phyloP scores from a whole-genome alignment of 2,113 vertebrate genomes.

The Elephas maximus region DNA sequence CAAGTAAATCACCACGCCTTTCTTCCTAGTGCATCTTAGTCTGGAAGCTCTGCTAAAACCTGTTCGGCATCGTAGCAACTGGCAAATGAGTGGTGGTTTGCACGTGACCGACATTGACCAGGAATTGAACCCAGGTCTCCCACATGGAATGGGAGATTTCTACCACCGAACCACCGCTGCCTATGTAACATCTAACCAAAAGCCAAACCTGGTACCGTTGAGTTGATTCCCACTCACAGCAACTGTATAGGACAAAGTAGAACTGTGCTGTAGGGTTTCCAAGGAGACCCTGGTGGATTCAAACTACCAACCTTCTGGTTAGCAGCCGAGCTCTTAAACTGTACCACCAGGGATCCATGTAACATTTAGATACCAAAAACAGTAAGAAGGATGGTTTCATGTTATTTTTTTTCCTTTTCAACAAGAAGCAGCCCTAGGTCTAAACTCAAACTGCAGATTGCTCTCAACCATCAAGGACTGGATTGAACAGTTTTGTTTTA shows the following conservation, averaged over 20 bases:
- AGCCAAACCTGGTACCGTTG: too few species aligned
- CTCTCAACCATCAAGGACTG: background rate
- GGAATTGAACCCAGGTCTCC: background rate
- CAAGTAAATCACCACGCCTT: background rate
- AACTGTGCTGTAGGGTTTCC: too few species aligned
- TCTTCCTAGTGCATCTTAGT: background rate
- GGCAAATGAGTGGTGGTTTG: background rate
- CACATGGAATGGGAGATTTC: background rate
- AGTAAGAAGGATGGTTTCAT: background rate
- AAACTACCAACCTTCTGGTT: too few species aligned
- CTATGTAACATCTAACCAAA: too few species aligned
- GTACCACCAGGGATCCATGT: too few species aligned
- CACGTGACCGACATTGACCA: background rate
- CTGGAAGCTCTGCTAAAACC: background rate
- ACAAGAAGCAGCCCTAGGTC: background rate
- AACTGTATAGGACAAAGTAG: too few species aligned
- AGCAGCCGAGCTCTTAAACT: too few species aligned
- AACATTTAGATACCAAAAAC: background rate
- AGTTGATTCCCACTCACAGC: too few species aligned
- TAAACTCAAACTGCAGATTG: background rate
- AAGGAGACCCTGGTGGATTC: too few species aligned
- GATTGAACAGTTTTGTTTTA: background rate
- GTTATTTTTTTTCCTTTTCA: background rate
- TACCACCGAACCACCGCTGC: background rate
- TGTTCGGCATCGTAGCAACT: background rate